Percentiles rank a stretch among this genome's conserved stretches.
These are phyloP conservation scores for Mola mola DNA, from an alignment of 2,113 vertebrate species.

Conservation along the genomic window DNA sequence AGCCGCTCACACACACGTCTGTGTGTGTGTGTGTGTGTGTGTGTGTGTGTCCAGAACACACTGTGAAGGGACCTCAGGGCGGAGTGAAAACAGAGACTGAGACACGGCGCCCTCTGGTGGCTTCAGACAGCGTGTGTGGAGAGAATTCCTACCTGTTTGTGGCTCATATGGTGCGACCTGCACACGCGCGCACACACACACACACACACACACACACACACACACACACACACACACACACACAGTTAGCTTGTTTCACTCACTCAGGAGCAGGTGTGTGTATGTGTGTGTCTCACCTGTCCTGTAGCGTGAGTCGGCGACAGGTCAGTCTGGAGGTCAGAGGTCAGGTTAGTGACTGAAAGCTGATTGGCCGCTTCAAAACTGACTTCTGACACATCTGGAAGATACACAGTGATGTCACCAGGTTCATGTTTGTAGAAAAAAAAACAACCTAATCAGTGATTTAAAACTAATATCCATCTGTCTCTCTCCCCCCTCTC, in stretches of 20 bases:
- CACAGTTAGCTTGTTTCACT: background rate
- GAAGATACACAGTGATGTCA: slow-evolving; percentile 1
- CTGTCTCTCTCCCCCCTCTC: too few relatives aligned
- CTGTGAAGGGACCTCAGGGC: background rate
- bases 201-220: slow-evolving; percentile 11
- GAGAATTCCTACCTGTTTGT: slow-evolving; percentile 17
- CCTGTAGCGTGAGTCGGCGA: background rate
- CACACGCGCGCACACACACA: slow-evolving; percentile 4
- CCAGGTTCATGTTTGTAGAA: background rate
- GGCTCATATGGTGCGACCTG: background rate
- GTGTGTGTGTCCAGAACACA: background rate
- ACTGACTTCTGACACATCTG: slow-evolving; percentile 14
- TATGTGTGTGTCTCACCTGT: slow-evolving; percentile 22
- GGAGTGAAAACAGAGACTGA: background rate
- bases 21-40: background rate
- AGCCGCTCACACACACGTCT: background rate
- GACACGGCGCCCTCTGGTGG: background rate
- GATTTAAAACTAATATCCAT: too few relatives aligned
- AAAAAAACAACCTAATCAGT: too few relatives aligned
- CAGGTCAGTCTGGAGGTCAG: slow-evolving; percentile 22
- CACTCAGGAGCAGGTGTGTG: background rate
- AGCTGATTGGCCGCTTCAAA: slow-evolving; percentile 20
- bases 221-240: slow-evolving; percentile 6
- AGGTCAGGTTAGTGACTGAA: slow-evolving; percentile 1
- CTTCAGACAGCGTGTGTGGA: background rate